Base-by-base conservation (phyloP, 1,140 invertebrate species). In the Bilobella aurantiaca region DNA sequence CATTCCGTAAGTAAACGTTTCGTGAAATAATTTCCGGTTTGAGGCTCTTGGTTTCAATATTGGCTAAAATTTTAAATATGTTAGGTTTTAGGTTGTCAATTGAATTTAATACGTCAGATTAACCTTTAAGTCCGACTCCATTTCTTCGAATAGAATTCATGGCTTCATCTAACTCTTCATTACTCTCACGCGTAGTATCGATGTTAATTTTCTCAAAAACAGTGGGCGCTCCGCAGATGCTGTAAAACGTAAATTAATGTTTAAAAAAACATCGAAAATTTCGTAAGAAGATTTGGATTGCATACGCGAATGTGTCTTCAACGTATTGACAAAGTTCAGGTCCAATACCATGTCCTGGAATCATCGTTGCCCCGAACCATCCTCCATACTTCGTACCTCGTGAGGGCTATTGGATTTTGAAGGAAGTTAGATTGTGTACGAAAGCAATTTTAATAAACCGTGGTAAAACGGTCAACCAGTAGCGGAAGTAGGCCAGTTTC, bases 41-140 rank as follows among this genome's bases (percentile, higher is more conserved):
- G 37, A 78, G 74, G 56, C 71, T 66, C 58, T 75, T 69, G 12
- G 78, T 79, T 66, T 79, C 78, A 68, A 77, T 77, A 58, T 77
- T 76, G 8, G 75, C 75, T 75, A 29, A 23, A 47, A 28, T 61
- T 30, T 32, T n/a, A n/a, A n/a, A n/a, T n/a, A n/a, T n/a, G n/a
- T n/a, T n/a, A n/a, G n/a, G n/a, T n/a, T n/a, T n/a, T n/a, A n/a
- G n/a, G n/a, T n/a, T n/a, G n/a, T 42, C 34, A 42, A 42, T 42
- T 0, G 62, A 59, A 60, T 64, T 64, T 37, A 21, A 12, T 18
- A 62, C 31, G 27, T 58, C 25, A 32, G n/a, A 62, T 21, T 64
- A 75, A 79, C 83, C 84, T 78, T 86, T 86, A n/a, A 86, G 72
- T 27, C 82, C 85, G 65, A 84, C 80, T 23, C 84, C 83, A 78